Evolutionary conservation across 64 coral and sea anemone species (phyloP).

Genomic region (Hydrozoanthus tunicans): DNA sequence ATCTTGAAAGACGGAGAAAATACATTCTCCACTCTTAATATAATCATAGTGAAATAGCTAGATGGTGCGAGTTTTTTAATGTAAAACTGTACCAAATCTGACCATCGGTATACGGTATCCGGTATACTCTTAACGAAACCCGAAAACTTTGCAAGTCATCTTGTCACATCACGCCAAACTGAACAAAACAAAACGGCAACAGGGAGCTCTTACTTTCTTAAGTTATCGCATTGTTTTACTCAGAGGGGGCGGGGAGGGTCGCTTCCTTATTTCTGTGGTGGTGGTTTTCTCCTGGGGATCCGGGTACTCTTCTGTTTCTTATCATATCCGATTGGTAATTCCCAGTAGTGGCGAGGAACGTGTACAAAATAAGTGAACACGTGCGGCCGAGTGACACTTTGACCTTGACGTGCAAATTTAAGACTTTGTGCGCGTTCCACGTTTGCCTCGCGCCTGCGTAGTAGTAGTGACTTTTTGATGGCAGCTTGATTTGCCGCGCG

Average conservation of each 20-base stretch:
- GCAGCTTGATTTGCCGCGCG: slow-evolving; percentile 74
- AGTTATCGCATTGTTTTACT: too few relatives aligned
- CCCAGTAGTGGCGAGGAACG: slow-evolving; percentile 79
- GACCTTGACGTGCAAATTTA: slow-evolving; percentile 69
- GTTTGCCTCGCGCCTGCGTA: slow-evolving; percentile 78
- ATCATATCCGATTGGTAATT: slow-evolving; percentile 74
- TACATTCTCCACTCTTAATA: too few relatives aligned
- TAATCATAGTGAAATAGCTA: too few relatives aligned
- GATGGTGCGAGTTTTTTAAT: too few relatives aligned
- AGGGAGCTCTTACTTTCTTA: too few relatives aligned
- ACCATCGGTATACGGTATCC: too few relatives aligned
- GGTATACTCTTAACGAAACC: too few relatives aligned
- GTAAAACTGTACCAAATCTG: too few relatives aligned
- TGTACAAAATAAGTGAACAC: slow-evolving; percentile 83
- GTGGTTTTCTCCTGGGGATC: slow-evolving; percentile 57
- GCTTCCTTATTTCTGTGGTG: not conserved
- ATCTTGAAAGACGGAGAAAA: too few relatives aligned
- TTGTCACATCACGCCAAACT: too few relatives aligned
- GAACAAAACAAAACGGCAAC: too few relatives aligned
- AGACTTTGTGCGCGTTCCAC: slow-evolving; percentile 72
- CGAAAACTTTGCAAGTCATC: too few relatives aligned
- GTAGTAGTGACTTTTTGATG: slow-evolving; percentile 60
- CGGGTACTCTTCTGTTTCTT: slow-evolving; percentile 74
- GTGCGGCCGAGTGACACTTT: slow-evolving; percentile 62
- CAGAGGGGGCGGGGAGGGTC: not conserved